A percentile compares a stretch with the other conserved stretches of the same genome.
Evolutionary conservation across 1,140 invertebrate genomes (phyloP).

Genomic region (Drosophila hydei): DNA sequence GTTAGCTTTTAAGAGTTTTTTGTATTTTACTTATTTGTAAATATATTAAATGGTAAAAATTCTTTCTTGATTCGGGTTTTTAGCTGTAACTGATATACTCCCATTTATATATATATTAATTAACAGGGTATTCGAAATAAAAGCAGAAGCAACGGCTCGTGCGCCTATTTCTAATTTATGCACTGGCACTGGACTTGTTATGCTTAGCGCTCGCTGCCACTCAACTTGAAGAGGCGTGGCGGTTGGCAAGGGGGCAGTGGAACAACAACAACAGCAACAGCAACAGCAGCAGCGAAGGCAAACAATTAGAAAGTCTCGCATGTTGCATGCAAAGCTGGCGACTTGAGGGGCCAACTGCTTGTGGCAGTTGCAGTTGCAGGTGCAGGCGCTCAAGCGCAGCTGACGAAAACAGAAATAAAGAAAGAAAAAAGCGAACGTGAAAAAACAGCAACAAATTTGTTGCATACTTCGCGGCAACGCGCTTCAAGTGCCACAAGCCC

Average conservation of each 20-base stretch:
- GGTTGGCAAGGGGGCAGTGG: not conserved
- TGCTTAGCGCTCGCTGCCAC: conserved; percentile 51
- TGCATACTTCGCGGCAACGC: conserved; percentile 66
- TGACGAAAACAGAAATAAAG: conserved; percentile 56
- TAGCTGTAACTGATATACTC: not conserved
- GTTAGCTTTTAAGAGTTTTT: too few species aligned
- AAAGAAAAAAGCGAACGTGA: conserved; percentile 58
- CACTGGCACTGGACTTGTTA: conserved; percentile 69
- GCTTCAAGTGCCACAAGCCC: conserved; percentile 49
- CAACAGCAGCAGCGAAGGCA: conserved; percentile 19
- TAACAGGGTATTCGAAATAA: conserved; percentile 13
- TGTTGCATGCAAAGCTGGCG: conserved; percentile 48
- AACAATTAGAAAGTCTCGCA: conserved; percentile 76
- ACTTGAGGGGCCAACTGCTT: conserved; percentile 1
- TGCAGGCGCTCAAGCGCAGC: conserved; percentile 66
- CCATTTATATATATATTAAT: too few species aligned
- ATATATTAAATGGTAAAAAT: too few species aligned
- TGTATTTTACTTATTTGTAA: too few species aligned
- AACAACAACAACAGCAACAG: not conserved
- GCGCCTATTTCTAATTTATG: conserved; percentile 76
- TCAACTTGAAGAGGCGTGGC: conserved; percentile 15
- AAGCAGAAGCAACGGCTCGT: conserved; percentile 22
- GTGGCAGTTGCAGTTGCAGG: conserved; percentile 30
- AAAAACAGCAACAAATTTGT: conserved; percentile 76
- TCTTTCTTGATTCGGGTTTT: too few species aligned